phyloP scores from a whole-genome alignment of 2,797 vertebrate genomes.

The Champsocephalus gunnari region DNA sequence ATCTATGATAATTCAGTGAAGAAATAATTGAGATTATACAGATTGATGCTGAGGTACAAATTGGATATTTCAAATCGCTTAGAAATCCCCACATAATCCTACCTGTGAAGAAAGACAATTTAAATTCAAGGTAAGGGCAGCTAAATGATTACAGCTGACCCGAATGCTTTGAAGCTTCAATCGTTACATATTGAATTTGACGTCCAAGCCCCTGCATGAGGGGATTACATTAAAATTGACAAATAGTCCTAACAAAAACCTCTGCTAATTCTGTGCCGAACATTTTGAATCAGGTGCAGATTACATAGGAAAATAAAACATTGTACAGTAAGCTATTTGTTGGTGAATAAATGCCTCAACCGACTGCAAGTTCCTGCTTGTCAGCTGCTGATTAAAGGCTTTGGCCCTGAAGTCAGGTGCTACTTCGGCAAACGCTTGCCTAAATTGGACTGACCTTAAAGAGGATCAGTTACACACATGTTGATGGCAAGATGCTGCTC shows the following conservation, averaged over 20 bases:
- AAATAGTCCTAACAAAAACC: no score
- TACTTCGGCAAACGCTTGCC: fast-evolving
- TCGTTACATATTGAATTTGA: no score
- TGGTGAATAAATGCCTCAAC: not conserved
- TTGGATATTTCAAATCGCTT: not conserved
- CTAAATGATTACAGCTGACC: not conserved
- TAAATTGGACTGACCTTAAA: fast-evolving
- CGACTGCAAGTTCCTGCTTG: not conserved
- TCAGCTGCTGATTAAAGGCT: not conserved
- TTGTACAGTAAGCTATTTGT: no score
- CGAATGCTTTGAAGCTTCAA: no score
- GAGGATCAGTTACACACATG: not conserved
- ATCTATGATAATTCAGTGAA: not conserved
- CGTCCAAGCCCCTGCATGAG: no score
- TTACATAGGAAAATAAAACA: no score
- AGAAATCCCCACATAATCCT: conserved; percentile 18
- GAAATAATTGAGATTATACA: not conserved
- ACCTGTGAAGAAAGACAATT: conserved; percentile 17
- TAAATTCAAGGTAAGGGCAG: conserved; percentile 23
- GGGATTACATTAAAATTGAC: no score
- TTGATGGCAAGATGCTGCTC: not conserved
- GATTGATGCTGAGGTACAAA: not conserved
- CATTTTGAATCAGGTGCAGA: no score
- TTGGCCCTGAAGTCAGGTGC: not conserved
- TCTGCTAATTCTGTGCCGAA: no score